phyloP scores from a whole-genome alignment of 2,888 invertebrate genomes.

The Tanypteryx hageni region DNA sequence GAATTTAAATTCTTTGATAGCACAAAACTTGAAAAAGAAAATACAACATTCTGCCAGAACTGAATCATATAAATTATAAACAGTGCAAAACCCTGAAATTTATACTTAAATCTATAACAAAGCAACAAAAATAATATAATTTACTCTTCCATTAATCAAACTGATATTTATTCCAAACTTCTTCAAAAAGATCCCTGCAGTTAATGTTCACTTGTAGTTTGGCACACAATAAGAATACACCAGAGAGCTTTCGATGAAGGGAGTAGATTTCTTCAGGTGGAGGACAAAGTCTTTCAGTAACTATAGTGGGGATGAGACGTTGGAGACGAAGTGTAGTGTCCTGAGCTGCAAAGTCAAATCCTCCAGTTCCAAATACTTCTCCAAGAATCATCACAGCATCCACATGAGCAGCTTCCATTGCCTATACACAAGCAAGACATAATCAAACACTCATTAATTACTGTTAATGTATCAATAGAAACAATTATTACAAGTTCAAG shows the following conservation, averaged over 20 bases:
- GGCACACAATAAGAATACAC: conserved; percentile 93
- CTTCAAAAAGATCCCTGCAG: conserved; percentile 89
- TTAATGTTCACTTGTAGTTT: conserved; percentile 89
- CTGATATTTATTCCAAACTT: conserved; percentile 84
- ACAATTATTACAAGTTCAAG: too few species aligned
- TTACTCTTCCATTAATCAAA: conserved; percentile 66
- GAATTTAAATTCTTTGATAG: too few species aligned
- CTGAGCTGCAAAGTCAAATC: conserved; percentile 94
- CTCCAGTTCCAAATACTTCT: conserved; percentile 88
- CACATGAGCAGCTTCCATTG: conserved; percentile 97
- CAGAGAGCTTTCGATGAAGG: conserved; percentile 96
- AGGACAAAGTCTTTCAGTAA: conserved; percentile 94
- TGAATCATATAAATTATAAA: background rate
- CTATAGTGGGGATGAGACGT: conserved; percentile 92
- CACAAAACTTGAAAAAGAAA: too few species aligned
- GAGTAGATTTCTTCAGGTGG: conserved; percentile 99
- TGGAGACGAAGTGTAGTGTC: conserved; percentile 89
- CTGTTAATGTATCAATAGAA: too few species aligned
- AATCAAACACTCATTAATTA: too few species aligned
- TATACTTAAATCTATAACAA: background rate
- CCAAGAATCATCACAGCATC: conserved; percentile 98
- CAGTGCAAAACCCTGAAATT: background rate
- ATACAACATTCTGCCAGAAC: background rate
- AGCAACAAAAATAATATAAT: background rate
- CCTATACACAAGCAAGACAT: conserved; percentile 72